Percentiles rank a stretch among this genome's conserved stretches.
Conservation (phyloP, 2,113 vertebrate genomes). For the Chloropsis cyanopogon region DNA sequence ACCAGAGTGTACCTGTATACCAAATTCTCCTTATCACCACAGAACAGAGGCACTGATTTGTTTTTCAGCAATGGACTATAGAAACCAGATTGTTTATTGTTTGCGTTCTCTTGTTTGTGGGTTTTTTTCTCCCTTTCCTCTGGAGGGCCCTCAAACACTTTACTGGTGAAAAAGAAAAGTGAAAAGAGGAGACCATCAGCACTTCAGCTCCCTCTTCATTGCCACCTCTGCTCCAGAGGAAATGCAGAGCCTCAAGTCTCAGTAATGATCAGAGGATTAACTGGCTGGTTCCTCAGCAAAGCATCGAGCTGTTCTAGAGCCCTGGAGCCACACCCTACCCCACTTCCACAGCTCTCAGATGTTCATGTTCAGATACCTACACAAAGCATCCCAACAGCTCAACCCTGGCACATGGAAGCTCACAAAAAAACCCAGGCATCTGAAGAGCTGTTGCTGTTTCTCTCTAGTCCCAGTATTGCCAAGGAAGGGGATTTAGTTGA, state of each 20-base stretch:
- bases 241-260: neutral
- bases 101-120: neutral
- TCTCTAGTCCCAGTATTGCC: fast-evolving
- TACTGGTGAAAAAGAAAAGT: neutral
- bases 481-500: neutral
- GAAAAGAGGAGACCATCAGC: neutral
- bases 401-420: neutral
- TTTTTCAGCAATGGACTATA: neutral
- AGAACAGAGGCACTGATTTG: neutral
- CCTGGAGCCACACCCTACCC: neutral
- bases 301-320: neutral
- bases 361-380: neutral
- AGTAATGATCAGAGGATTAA: neutral
- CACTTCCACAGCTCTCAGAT: neutral
- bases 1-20: neutral
- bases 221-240: neutral
- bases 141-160: neutral
- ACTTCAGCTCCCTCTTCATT: neutral
- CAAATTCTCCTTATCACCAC: neutral
- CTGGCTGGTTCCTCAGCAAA: neutral
- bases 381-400: neutral
- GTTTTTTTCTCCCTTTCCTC: neutral
- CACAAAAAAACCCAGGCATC: neutral
- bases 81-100: neutral
- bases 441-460: neutral